Evolutionary conservation across 2,113 vertebrate species (phyloP).

Genomic region (Lampris incognitus): DNA sequence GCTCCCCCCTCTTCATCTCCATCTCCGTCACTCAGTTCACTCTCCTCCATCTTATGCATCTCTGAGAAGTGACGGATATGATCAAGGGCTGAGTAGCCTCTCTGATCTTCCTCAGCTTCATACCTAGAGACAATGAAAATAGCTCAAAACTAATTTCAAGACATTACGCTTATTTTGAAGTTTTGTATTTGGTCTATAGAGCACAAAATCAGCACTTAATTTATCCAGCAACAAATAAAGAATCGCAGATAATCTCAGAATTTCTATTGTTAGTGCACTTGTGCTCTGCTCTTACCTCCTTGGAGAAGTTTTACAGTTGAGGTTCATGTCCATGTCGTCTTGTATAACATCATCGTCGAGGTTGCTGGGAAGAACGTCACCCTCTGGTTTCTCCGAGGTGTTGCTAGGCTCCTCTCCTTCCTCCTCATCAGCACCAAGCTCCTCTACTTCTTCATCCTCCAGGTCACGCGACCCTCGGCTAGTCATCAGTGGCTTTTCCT

Average conservation of each 20-base stretch:
- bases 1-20: constrained; percentile 73
- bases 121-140: constrained; percentile 45
- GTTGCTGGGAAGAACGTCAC: constrained; percentile 78
- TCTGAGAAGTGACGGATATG: constrained; percentile 97
- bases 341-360: constrained; percentile 82
- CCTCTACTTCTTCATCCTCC: constrained; percentile 93
- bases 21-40: constrained; percentile 87
- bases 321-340: constrained; percentile 88
- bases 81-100: constrained; percentile 93
- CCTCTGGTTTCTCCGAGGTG: constrained; percentile 80
- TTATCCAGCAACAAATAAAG: neutral
- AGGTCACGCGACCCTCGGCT: constrained; percentile 87
- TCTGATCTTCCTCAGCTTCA: constrained; percentile 92
- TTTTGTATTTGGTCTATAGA: neutral
- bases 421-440: constrained; percentile 91
- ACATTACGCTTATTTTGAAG: neutral
- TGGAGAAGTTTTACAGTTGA: constrained; percentile 91
- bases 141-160: neutral
- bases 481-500: constrained; percentile 87
- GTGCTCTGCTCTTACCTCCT: constrained; percentile 79
- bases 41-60: constrained; percentile 93
- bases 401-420: constrained; percentile 83
- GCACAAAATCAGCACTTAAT: too few species aligned
- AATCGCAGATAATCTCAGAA: too few species aligned
- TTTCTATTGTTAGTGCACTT: too few species aligned